A percentile compares a stretch with the other conserved stretches of the same genome.
These are phyloP conservation scores for Ophion ellenae DNA, from an alignment of 2,888 invertebrate species.

Conservation along the genomic window DNA sequence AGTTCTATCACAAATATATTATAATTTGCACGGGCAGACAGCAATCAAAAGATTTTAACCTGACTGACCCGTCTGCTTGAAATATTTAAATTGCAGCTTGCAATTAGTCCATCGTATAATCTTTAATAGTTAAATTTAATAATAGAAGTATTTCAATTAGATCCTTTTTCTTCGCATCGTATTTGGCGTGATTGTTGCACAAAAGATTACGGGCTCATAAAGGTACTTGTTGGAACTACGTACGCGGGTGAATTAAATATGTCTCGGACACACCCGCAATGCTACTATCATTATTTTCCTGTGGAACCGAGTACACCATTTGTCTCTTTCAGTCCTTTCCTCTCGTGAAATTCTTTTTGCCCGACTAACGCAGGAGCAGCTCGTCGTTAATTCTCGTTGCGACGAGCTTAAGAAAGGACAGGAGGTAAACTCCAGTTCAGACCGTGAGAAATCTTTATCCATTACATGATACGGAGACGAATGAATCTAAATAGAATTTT, in stretches of 20 bases:
- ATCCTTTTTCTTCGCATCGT: too few species aligned
- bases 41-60: too few species aligned
- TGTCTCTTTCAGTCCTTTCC: background rate
- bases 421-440: slow-evolving; percentile 18
- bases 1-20: too few species aligned
- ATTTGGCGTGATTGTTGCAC: background rate
- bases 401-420: slow-evolving; percentile 1
- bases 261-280: background rate
- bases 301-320: slow-evolving; percentile 1
- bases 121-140: too few species aligned
- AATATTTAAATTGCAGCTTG: too few species aligned
- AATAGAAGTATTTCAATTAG: too few species aligned
- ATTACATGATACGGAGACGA: background rate
- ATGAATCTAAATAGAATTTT: slow-evolving; percentile 38
- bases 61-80: too few species aligned
- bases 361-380: background rate
- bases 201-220: slow-evolving; percentile 5
- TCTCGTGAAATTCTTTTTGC: slow-evolving; percentile 9
- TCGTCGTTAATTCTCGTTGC: slow-evolving; percentile 39
- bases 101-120: too few species aligned
- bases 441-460: slow-evolving; percentile 31
- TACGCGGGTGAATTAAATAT: slow-evolving; percentile 21
- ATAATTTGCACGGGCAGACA: too few species aligned
- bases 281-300: slow-evolving; percentile 24
- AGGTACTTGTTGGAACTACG: background rate